A percentile compares a stretch with the other conserved stretches of the same genome.
These are phyloP conservation scores for Atrina japonica DNA, from an alignment of 2,888 invertebrate species.

Conservation along the genomic window DNA sequence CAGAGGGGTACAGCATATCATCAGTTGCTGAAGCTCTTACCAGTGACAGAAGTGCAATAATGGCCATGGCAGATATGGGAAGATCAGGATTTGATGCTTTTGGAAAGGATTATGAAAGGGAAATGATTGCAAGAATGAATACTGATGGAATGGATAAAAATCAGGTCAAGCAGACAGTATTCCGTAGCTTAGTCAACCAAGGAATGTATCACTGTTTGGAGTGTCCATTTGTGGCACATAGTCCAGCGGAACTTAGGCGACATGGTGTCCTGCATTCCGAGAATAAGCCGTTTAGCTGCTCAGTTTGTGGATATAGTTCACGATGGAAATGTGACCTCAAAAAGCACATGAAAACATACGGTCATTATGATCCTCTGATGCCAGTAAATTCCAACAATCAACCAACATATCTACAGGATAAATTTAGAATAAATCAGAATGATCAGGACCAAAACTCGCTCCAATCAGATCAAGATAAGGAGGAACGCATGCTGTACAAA, in stretches of 20 bases:
- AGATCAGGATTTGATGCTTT: constrained; percentile 15
- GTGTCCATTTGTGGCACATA: constrained; percentile 76
- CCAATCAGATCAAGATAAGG: constrained; percentile 45
- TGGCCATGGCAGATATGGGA: constrained; percentile 22
- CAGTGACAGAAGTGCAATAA: constrained; percentile 19
- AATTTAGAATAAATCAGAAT: constrained; percentile 36
- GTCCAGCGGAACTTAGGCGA: constrained; percentile 76
- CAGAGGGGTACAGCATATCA: constrained; percentile 9
- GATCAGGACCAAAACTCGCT: constrained; percentile 39
- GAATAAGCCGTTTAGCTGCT: constrained; percentile 77
- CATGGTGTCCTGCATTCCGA: constrained; percentile 78
- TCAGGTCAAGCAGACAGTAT: constrained; percentile 49
- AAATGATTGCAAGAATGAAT: not conserved
- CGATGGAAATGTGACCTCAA: constrained; percentile 80
- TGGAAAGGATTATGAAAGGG: constrained; percentile 24
- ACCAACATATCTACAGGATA: constrained; percentile 16
- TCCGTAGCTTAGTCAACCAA: constrained; percentile 65
- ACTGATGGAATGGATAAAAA: not conserved
- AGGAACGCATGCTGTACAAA: constrained; percentile 61
- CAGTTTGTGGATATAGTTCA: constrained; percentile 76
- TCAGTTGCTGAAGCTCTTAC: constrained; percentile 26
- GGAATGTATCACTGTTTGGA: constrained; percentile 74
- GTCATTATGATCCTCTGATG: constrained; percentile 57
- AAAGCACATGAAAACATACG: constrained; percentile 77
- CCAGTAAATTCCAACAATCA: constrained; percentile 15